phyloP scores from a whole-genome alignment of 2,888 invertebrate genomes.

The Sarcophaga variegata region DNA sequence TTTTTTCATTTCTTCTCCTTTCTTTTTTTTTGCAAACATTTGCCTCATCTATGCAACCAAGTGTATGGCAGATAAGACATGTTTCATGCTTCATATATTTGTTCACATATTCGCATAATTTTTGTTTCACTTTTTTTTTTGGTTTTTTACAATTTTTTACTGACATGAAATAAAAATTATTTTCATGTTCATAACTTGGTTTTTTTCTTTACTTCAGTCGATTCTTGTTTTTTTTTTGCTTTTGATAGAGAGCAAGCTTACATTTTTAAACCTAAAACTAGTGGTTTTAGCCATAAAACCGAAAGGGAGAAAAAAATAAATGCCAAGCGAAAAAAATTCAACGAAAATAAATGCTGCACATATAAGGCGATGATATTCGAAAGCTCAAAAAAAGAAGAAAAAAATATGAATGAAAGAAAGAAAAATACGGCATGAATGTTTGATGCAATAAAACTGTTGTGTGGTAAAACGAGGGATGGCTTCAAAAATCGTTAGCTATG shows the following conservation, averaged over 20 bases:
- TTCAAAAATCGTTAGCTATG: too few species aligned
- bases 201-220: neutral
- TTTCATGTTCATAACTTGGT: neutral
- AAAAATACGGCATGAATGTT: neutral
- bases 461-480: neutral
- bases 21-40: slow-evolving; percentile 3
- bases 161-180: neutral
- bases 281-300: neutral
- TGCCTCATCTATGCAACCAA: slow-evolving; percentile 32
- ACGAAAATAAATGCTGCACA: too few species aligned
- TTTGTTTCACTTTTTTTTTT: neutral
- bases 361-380: neutral
- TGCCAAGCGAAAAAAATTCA: too few species aligned
- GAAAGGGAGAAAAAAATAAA: too few species aligned
- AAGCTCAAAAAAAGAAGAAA: neutral
- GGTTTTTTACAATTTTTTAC: neutral
- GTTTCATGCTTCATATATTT: slow-evolving; percentile 25
- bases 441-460: neutral
- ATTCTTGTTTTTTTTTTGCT: too few species aligned
- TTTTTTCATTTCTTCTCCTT: slow-evolving; percentile 5
- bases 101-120: neutral
- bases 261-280: neutral
- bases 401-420: neutral
- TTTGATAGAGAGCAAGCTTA: neutral
- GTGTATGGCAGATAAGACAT: slow-evolving; percentile 46